Conservation (phyloP, 2,113 vertebrate species). For the Oxyruncus cristatus region DNA sequence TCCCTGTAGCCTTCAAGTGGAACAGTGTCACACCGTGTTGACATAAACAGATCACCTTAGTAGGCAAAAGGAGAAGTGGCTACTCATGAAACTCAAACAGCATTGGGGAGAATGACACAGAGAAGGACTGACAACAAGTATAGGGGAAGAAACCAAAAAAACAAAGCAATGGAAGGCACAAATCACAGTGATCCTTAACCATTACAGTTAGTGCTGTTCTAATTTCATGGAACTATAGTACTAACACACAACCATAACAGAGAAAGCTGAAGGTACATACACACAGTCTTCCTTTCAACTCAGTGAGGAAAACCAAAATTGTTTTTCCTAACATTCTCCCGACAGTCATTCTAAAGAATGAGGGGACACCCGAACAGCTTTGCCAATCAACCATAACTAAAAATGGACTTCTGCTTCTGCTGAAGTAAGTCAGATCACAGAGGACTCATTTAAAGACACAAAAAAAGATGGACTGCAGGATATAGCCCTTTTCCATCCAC, state of each 20-base stretch:
- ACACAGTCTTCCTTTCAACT: neutral
- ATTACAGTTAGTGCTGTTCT: neutral
- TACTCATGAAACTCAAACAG: neutral
- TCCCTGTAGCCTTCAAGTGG: neutral
- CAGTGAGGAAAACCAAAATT: neutral
- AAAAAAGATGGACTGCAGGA: neutral
- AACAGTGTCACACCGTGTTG: neutral
- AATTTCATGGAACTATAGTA: neutral
- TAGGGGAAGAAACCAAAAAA: neutral
- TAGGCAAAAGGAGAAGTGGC: neutral
- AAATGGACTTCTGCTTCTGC: neutral
- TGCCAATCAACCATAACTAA: accelerated
- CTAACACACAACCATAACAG: neutral
- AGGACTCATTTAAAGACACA: neutral
- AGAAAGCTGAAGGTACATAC: neutral
- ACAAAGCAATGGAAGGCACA: neutral
- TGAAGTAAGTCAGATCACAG: neutral
- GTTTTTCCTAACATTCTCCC: neutral
- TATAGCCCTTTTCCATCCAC: neutral
- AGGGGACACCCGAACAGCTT: neutral
- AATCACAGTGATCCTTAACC: neutral
- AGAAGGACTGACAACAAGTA: neutral
- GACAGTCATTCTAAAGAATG: neutral
- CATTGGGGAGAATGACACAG: neutral
- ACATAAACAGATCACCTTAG: neutral